Conservation (phyloP, 2,797 vertebrate genomes). For the Masticophis lateralis region DNA sequence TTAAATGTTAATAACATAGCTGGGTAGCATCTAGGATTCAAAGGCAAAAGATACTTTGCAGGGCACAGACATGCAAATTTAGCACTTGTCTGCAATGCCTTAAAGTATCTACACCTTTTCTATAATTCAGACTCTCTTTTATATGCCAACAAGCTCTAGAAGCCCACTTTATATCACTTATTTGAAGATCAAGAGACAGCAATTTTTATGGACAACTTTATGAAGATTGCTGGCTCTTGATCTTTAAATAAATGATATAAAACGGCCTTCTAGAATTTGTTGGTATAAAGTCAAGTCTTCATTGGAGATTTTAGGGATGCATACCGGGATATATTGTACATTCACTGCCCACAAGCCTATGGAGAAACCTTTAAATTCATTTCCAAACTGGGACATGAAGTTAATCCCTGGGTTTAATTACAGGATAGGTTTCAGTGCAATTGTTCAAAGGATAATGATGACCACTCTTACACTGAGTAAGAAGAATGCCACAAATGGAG, state of each 20-base stretch:
- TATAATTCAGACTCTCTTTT: background rate
- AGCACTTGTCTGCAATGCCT: background rate
- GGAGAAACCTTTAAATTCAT: conserved; percentile 18
- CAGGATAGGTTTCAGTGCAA: background rate
- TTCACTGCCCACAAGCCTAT: background rate
- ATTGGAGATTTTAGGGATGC: background rate
- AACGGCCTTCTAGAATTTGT: background rate
- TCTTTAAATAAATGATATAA: background rate
- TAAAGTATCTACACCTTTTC: background rate
- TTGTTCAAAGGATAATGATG: conserved; percentile 22
- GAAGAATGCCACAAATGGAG: background rate
- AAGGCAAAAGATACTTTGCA: background rate
- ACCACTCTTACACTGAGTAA: conserved; percentile 1
- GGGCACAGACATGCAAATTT: background rate
- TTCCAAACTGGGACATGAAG: background rate
- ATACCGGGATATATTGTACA: background rate
- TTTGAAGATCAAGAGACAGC: background rate
- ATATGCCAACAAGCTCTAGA: background rate
- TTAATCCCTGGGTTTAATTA: conserved; percentile 48
- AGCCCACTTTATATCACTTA: background rate
- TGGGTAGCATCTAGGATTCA: background rate
- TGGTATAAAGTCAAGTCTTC: background rate
- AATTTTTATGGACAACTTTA: background rate
- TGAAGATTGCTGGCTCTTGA: background rate
- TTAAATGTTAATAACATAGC: background rate